These are phyloP conservation scores for Carposina sasakii DNA, from an alignment of 1,140 invertebrate genomes.

Conservation along the genomic window DNA sequence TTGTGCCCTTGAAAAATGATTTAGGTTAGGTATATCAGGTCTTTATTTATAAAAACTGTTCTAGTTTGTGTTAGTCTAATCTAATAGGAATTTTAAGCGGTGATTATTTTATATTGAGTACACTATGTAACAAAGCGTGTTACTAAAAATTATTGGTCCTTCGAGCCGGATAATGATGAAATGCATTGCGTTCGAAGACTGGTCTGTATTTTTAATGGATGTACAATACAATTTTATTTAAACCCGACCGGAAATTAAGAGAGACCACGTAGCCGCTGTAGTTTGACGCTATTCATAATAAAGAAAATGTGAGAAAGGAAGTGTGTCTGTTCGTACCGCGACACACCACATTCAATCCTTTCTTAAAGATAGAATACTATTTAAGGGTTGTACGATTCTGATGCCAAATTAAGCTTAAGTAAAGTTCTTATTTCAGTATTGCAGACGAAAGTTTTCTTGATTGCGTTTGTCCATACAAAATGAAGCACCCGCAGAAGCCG, in stretches of 20 bases:
- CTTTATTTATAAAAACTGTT: too few relatives aligned
- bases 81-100: too few relatives aligned
- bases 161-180: too few relatives aligned
- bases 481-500: slow-evolving; percentile 65
- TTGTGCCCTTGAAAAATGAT: too few relatives aligned
- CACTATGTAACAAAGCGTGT: too few relatives aligned
- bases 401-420: slow-evolving; percentile 43
- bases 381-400: slow-evolving; percentile 44
- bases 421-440: slow-evolving; percentile 67
- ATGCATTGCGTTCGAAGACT: too few relatives aligned
- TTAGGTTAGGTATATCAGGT: too few relatives aligned
- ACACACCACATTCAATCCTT: slow-evolving; percentile 53
- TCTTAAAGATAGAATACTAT: slow-evolving; percentile 49
- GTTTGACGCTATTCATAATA: slow-evolving; percentile 66
- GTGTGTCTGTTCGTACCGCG: slow-evolving; percentile 59
- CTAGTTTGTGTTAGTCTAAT: too few relatives aligned
- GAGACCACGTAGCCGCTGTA: slow-evolving; percentile 59
- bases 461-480: slow-evolving; percentile 57
- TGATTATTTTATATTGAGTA: too few relatives aligned
- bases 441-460: slow-evolving; percentile 60
- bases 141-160: too few relatives aligned
- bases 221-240: too few relatives aligned
- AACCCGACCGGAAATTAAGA: slow-evolving; percentile 61
- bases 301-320: slow-evolving; percentile 72
- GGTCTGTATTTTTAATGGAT: too few relatives aligned